Base-by-base conservation (phyloP, 2,888 invertebrate species). In the Bimastos eiseni region DNA sequence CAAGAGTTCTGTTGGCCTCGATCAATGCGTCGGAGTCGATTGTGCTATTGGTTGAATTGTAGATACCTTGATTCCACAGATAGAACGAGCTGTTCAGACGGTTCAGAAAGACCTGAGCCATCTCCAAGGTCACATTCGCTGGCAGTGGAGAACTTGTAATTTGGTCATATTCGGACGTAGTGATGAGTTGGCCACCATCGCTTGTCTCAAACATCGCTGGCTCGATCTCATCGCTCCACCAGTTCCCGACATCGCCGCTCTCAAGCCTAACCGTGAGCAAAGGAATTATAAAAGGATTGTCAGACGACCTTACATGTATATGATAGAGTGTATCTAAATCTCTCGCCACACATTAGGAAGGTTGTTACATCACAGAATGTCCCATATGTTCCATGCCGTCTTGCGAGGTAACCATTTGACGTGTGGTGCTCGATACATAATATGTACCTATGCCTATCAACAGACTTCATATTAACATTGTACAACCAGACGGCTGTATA, bases 81-180 rank as follows among this genome's bases (percentile, higher is more conserved):
- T 92, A 70, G 36, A 92, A 91, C 88, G 93, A 92, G 37, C 91
- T 91, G 90, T 93, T 93, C 91, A 92, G 92, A 30, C 93, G 91
- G 1, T 83, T 70, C n/a, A 93, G 88, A 89, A 93, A 92, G 34
- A 36, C 89, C 30, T 90, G 83, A 6, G 92, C 90, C 36, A 91
- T 92, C 30, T 84, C 90, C 19, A n/a, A 33, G 15, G 91, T 89
- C 30, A 88, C 91, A 34, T 89, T 89, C 19, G 38, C 38, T 15
- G 91, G 91, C 86, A 91, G 70, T n/a, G 91, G 55, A 91, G 88
- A 38, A 30, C 34, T 36, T n/a, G 86, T 49, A 13, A 91, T 88
- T 33, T 84, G 38, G 41, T 89, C 38, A 24, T 89, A 86, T 83
- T 91, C 91, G 17, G 49, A 36, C 44, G 36, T 17, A 11, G 91